Evolutionary conservation across 1,140 invertebrate species (phyloP), one percentile per base, ranked within the genome.

Genomic region (Lethocerus indicus): DNA sequence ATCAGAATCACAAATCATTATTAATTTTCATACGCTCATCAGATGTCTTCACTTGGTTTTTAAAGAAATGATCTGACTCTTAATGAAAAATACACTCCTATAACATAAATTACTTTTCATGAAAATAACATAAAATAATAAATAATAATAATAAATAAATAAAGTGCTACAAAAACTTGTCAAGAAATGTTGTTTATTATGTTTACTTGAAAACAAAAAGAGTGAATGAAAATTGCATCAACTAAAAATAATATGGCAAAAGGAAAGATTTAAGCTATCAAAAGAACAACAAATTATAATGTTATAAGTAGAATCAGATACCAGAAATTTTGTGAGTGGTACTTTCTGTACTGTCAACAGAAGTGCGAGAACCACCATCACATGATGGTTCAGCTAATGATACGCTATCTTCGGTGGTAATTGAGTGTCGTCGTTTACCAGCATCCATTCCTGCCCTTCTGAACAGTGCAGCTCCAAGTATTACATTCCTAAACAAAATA

Each of bases 381-480:
- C 50, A 52, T 3, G 29, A 42, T 18, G 49, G 49, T 21, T 47
- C 44, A 9, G 25, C 20, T 9, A 40, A 28, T 20, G 47, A 41
- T 43, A 32, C 36, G 26, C 26, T 47, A 21, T 60, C 58, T 25
- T 60, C 58, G 24, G 58, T 51, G n/a, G 47, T 37, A 1, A 50
- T 35, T 12, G 56, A 59, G 14, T 53, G 18, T 24, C 57, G 27
- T 47, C 54, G 36, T 51, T 54, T 55, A 36, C 55, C 44, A 37
- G 53, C 51, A 43, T 45, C 35, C 18, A 42, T 68, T 2, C 80
- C 83, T 23, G 83, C 83, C 53, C 75, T 74, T 25, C 81, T 75
- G 61, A 88, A 87, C 53, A 89, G 71, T n/a, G 89, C 86, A 1
- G 90, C 85, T 2, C 87, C 91, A 46, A 87, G 67, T 16, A 96